Evolutionary conservation across 2,797 vertebrate genomes (phyloP), one percentile per base, ranked within the genome.

Genomic region (Urosaurus nigricauda): DNA sequence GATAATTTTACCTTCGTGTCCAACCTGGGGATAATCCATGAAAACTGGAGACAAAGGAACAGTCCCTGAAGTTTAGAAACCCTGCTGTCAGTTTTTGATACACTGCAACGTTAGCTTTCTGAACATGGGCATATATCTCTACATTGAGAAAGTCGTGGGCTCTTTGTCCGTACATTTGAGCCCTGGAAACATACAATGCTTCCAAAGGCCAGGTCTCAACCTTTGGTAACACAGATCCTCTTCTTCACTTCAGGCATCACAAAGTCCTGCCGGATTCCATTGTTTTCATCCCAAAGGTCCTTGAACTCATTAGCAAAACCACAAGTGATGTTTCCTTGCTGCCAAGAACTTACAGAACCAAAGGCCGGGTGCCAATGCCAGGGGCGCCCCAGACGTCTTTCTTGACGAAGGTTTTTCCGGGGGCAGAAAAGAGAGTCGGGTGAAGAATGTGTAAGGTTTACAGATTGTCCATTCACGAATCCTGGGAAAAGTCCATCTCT

Each of bases 401-500:
- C 77, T 87, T 40, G 16, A 73, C 32, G 70, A 79, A 70, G 68
- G 7, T 81, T 84, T 43, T 92, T 85, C 21, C 21, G 85, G 88
- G 71, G 60, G 79, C 93, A 83, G 89, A 53, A n/a, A 89, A 83
- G 32, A 83, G 75, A 32, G 32, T n/a, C 84, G 13, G 71, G 86
- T 73, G 87, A 79, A 79, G 68, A 86, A 77, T 83, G 40, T 85
- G 83, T 63, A 84, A 43, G 79, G 88, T 86, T 65, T 91, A 3
- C 37, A 53, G 19, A 14, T 21, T 40, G 51, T 74, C 24, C 26
- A 0, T 0, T 87, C 32, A 8, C 0, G 73, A 90, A 92, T 89
- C 90, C 65, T 16, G 40, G 86, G 35, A 92, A 92, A 84, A 91
- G 68, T 88, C 16, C 81, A 78, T 21, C 79, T 81, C 78, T 58